Evolutionary conservation across 2,113 vertebrate genomes (phyloP).

Genomic region (Crotophaga sulcirostris): DNA sequence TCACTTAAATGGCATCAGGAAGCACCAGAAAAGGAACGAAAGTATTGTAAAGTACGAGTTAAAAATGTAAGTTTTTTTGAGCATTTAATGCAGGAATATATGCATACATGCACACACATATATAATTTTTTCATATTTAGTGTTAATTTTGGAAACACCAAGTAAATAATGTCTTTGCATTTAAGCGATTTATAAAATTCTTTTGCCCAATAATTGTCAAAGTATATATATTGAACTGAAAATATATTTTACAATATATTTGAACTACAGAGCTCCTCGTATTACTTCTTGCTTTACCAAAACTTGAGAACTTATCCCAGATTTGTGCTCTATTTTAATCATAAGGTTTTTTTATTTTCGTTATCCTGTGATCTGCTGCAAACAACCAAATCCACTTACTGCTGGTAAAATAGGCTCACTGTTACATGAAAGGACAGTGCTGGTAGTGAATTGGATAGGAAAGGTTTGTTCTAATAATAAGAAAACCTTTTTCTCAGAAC

Average conservation of each 20-base stretch:
- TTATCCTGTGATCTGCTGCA: conserved; percentile 25
- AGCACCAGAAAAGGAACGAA: conserved; percentile 10
- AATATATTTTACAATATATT: neutral
- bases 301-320: neutral
- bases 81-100: neutral
- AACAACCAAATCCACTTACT: conserved; percentile 17
- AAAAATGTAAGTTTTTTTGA: neutral
- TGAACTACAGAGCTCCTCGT: neutral
- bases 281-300: neutral
- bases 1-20: conserved; percentile 21
- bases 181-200: neutral
- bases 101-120: neutral
- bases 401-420: neutral
- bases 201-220: neutral
- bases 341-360: neutral
- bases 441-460: conserved; percentile 31
- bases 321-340: conserved; percentile 21
- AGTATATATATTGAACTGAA: neutral
- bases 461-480: conserved; percentile 58
- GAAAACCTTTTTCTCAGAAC: conserved; percentile 41
- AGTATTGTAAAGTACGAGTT: neutral
- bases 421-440: conserved; percentile 48
- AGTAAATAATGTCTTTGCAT: neutral
- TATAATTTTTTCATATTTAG: neutral
- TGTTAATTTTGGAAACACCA: neutral